Evolutionary conservation across 2,888 invertebrate genomes (phyloP), one percentile per base, ranked within the genome.

Genomic region (Agriopis aurantiaria): DNA sequence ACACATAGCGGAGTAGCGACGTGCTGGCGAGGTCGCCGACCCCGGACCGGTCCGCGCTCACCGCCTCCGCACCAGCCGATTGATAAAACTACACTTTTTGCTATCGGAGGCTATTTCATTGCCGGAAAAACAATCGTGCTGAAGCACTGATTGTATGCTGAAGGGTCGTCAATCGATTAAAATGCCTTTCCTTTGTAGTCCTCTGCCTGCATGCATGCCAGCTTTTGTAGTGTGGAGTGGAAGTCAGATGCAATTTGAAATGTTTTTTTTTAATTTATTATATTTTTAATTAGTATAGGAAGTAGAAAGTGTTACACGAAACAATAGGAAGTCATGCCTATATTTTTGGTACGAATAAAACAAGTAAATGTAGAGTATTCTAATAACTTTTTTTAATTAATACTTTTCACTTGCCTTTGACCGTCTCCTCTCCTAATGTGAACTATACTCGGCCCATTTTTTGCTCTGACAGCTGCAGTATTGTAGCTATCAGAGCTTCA

Each of bases 31-130:
- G 91, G 88, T 89, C 88, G 80, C 58, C 82, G 88, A 87, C 91
- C 91, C 80, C 78, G 78, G 88, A 91, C 92, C 92, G 92, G 92
- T 92, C 89, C 76, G 84, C 85, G 85, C 85, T 61, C 51, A 68
- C 72, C 70, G 46, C 72, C 67, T 53, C 45, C 59, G 61, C 68
- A 68, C 68, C 74, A 82, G 80, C 80, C 81, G 79, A 83, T 82
- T 84, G 85, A 85, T 82, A 84, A 81, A 78, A 78, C 74, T 75
- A 83, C 76, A 78, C 76, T 83, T 82, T 83, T 85, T 78, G 85
- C 83, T 84, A 83, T 83, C 74, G 65, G 59, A 55, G 23, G 63
- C 63, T 71, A 71, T 67, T 71, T 59, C 66, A 63, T 63, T 51
- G 49, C 53, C 63, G 66, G 70, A 67, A 71, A 63, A 65, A 66